phyloP scores from a whole-genome alignment of 1,140 invertebrate genomes.

The Drosophila mauritiana region DNA sequence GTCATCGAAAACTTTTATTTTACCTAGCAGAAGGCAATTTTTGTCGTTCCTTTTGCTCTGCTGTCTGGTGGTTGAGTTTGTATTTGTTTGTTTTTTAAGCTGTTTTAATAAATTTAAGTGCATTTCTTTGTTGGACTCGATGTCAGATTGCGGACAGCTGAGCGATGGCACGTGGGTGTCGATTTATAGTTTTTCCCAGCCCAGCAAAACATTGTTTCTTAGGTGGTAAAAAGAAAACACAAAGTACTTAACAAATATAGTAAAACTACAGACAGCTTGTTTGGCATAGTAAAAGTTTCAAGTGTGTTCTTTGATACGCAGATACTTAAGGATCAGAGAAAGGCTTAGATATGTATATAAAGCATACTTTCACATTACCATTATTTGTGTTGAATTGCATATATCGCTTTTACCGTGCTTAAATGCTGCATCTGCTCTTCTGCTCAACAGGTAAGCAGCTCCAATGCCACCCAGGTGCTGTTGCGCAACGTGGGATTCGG shows the following conservation, averaged over 20 bases:
- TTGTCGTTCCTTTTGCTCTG: conserved; percentile 28
- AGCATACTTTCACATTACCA: too few relatives aligned
- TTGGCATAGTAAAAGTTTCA: background rate
- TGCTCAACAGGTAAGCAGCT: conserved; percentile 86
- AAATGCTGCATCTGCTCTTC: conserved; percentile 77
- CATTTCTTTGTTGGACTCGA: conserved; percentile 56
- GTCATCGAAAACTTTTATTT: conserved; percentile 68
- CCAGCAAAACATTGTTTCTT: conserved; percentile 12
- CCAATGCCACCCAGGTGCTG: conserved; percentile 91
- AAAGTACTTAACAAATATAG: background rate
- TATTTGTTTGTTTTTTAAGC: conserved; percentile 43
- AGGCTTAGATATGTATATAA: too few relatives aligned
- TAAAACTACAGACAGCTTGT: background rate
- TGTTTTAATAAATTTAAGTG: conserved; percentile 73
- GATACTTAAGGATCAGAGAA: too few relatives aligned
- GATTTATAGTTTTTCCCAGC: conserved; percentile 16
- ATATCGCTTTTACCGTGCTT: background rate
- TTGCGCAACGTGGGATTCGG: conserved; percentile 90
- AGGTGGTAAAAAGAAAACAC: background rate
- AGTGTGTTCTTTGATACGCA: too few relatives aligned
- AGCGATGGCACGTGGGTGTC: conserved; percentile 17
- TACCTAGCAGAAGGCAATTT: conserved; percentile 45
- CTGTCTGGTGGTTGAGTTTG: conserved; percentile 25
- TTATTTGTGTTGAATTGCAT: too few relatives aligned
- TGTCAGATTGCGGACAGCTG: conserved; percentile 54